phyloP scores from a whole-genome alignment of 2,113 vertebrate species.

The Lepus timidus region DNA sequence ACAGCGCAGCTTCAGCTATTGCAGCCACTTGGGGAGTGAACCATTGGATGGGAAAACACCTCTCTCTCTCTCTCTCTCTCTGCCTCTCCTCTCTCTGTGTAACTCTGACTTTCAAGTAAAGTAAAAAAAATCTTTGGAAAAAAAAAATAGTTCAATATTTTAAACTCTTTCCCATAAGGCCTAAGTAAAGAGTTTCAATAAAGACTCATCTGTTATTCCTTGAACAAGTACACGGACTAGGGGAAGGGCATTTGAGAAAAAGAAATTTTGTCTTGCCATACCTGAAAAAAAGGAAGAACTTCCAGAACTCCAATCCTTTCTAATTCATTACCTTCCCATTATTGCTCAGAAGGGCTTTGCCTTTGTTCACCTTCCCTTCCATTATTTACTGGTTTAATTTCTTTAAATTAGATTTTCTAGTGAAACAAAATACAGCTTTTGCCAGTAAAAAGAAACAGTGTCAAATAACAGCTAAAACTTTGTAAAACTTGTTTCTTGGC shows the following conservation, averaged over 20 bases:
- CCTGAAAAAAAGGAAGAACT: not conserved
- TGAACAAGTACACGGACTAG: conserved; percentile 33
- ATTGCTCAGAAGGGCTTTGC: not conserved
- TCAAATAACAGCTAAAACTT: conserved; percentile 42
- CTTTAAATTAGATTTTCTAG: conserved; percentile 43
- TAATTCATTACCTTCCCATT: conserved; percentile 37
- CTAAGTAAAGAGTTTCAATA: not conserved
- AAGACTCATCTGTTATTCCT: not conserved
- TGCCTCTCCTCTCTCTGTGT: too few species aligned
- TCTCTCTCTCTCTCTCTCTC: too few species aligned
- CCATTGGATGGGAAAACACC: too few species aligned
- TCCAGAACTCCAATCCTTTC: conserved; percentile 35
- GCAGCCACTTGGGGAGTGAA: too few species aligned
- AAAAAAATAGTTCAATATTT: not conserved
- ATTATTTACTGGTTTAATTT: conserved; percentile 55
- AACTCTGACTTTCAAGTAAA: too few species aligned
- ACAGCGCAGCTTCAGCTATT: too few species aligned
- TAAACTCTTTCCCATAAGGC: conserved; percentile 17
- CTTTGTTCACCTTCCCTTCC: conserved; percentile 40
- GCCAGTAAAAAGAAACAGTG: conserved; percentile 41
- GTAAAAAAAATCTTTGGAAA: too few species aligned
- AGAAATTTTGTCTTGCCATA: not conserved
- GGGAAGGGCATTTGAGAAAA: not conserved
- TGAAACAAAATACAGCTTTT: conserved; percentile 61
- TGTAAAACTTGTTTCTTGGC: conserved; percentile 32